A percentile compares a stretch with the other conserved stretches of the same genome.
phyloP scores from a whole-genome alignment of 1,140 invertebrate species.

The Melipona quadrifasciata region DNA sequence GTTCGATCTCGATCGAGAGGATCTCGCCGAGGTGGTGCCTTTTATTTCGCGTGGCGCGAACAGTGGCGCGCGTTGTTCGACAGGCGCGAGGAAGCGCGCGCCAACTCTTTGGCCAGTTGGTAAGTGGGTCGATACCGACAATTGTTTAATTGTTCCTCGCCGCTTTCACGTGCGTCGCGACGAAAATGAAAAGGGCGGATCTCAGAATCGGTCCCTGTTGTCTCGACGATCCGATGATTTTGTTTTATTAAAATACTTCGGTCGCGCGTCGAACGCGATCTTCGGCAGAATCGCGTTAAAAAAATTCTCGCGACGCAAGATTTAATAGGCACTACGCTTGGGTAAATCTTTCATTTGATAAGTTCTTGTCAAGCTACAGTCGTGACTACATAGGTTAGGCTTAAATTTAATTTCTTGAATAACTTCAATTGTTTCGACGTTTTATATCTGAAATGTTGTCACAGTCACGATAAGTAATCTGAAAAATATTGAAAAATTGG shows the following conservation, averaged over 20 bases:
- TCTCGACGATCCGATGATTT: not conserved
- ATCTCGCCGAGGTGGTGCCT: slow-evolving; percentile 11
- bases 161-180: slow-evolving; percentile 53
- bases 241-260: not conserved
- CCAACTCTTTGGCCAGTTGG: slow-evolving; percentile 37
- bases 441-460: too few relatives aligned
- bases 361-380: too few relatives aligned
- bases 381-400: too few relatives aligned
- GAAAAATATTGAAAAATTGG: too few relatives aligned
- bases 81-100: slow-evolving; percentile 43
- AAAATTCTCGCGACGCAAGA: not conserved
- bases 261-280: not conserved
- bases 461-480: too few relatives aligned
- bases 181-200: slow-evolving; percentile 23
- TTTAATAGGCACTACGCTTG: not conserved
- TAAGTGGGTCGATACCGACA: slow-evolving; percentile 70
- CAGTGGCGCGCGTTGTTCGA: slow-evolving; percentile 52
- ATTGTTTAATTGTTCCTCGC: slow-evolving; percentile 73
- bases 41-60: slow-evolving; percentile 20
- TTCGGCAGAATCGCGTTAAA: too few relatives aligned
- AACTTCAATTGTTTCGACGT: too few relatives aligned
- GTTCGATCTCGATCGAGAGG: slow-evolving; percentile 42
- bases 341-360: too few relatives aligned
- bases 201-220: not conserved
- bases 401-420: too few relatives aligned